Evolutionary conservation across 2,888 invertebrate species (phyloP), one percentile per base, ranked within the genome.

Genomic region (Sicus ferrugineus): DNA sequence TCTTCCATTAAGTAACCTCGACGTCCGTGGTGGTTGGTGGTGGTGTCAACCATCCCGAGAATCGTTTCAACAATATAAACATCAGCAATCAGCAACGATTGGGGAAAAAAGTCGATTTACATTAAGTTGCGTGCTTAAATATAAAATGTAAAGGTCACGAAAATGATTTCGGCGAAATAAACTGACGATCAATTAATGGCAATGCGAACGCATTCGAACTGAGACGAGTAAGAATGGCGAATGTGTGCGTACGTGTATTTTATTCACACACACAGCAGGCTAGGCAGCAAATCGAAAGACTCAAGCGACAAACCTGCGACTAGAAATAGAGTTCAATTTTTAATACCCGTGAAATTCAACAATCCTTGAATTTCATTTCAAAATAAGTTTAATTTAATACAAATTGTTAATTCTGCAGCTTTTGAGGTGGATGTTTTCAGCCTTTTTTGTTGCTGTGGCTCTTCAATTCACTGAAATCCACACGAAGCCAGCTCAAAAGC

Each of bases 1-100:
- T 74, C 72, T 69, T 69, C 64, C 67, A 71, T 74, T 75, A 72
- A 70, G 73, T 64, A 69, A 72, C 72, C 72, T 74, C 72, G 73
- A 69, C 64, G 74, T 73, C 75, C 73, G 73, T 75, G 73, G 73
- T 70, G 72, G 62, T 63, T 66, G 67, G 7, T 68, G 56, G 56
- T 2, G n/a, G 64, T 67, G 59, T 3, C n/a, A n/a, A n/a, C n/a
- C n/a, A n/a, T n/a, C n/a, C n/a, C n/a, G n/a, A n/a, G 23, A 23
- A 52, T 11, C 5, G 52, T 52, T 52, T 52, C 26, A 52, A 52
- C 21, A 23, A 21, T 52, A 9, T 9, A 52, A 3, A 11, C 16
- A 52, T n/a, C 42, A 42, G 11, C 9, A 42, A n/a, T 42, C 42
- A 16, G 42, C 14, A 16, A 16, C 42, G 14, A 42, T n/a, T 14